Evolutionary conservation across 2,888 invertebrate species (phyloP).

Genomic region (Ferrisia virgata): DNA sequence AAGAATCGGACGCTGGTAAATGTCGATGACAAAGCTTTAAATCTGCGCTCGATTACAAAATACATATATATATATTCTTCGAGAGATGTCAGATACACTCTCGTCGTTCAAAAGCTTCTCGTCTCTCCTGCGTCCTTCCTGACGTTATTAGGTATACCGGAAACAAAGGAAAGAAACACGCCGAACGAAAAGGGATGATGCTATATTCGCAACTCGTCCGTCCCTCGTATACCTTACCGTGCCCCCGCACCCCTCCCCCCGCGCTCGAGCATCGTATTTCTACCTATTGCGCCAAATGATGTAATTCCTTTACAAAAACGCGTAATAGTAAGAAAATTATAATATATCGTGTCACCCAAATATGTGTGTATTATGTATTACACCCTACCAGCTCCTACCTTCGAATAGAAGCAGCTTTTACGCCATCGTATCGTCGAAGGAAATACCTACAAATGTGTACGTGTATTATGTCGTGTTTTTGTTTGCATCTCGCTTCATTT

Average conservation of each 20-base stretch:
- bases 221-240: not conserved
- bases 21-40: not conserved
- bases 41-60: not conserved
- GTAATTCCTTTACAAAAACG: conserved; percentile 5
- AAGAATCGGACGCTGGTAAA: not conserved
- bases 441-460: too few species aligned
- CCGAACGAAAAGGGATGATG: not conserved
- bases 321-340: not conserved
- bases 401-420: not conserved
- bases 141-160: not conserved
- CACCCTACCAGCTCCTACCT: too few species aligned
- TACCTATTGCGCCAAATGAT: not conserved
- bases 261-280: not conserved
- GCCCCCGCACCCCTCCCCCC: not conserved
- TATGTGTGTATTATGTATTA: too few species aligned
- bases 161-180: not conserved
- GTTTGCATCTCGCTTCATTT: too few species aligned
- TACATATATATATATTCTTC: too few species aligned
- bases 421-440: not conserved
- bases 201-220: not conserved
- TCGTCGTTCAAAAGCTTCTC: not conserved
- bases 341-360: not conserved
- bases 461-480: too few species aligned
- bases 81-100: not conserved
- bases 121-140: not conserved